Evolutionary conservation across 2,888 invertebrate species (phyloP).

Genomic region (Drosophila koepferae): DNA sequence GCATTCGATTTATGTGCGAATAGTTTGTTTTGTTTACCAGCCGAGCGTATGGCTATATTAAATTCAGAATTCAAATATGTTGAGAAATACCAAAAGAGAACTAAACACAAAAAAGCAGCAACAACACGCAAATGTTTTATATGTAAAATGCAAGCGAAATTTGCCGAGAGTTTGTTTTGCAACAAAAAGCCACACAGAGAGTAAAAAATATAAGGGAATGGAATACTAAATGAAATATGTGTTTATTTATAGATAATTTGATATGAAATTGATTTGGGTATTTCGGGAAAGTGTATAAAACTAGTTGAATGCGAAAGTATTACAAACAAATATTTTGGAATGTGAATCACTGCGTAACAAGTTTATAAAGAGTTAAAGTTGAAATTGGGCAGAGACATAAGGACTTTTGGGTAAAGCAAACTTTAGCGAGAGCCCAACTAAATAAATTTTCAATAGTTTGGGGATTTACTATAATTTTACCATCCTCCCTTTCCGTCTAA

Average conservation of each 20-base stretch:
- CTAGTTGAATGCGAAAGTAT: background rate
- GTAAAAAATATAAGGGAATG: background rate
- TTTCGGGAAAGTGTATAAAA: background rate
- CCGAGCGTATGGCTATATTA: background rate
- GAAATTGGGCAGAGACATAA: too few species aligned
- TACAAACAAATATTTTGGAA: background rate
- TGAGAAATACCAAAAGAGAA: constrained; percentile 4
- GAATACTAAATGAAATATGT: constrained; percentile 14
- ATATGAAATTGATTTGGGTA: constrained; percentile 9
- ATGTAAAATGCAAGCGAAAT: constrained; percentile 19
- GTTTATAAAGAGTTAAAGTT: background rate
- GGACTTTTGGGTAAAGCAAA: too few species aligned
- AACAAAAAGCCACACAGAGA: constrained; percentile 7
- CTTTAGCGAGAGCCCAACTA: too few species aligned
- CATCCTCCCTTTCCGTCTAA: too few species aligned
- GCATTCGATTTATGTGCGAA: constrained; percentile 7
- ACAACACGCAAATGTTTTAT: background rate
- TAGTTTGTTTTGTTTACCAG: constrained; percentile 13
- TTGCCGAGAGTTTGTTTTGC: constrained; percentile 1
- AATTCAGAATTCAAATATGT: constrained; percentile 1
- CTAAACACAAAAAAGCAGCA: constrained; percentile 10
- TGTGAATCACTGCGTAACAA: background rate
- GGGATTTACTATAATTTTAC: too few species aligned
- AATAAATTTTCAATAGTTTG: too few species aligned
- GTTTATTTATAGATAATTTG: constrained; percentile 24